Evolutionary conservation across 2,113 vertebrate genomes (phyloP), one percentile per base, ranked within the genome.

Genomic region (Cyanoderma ruficeps): DNA sequence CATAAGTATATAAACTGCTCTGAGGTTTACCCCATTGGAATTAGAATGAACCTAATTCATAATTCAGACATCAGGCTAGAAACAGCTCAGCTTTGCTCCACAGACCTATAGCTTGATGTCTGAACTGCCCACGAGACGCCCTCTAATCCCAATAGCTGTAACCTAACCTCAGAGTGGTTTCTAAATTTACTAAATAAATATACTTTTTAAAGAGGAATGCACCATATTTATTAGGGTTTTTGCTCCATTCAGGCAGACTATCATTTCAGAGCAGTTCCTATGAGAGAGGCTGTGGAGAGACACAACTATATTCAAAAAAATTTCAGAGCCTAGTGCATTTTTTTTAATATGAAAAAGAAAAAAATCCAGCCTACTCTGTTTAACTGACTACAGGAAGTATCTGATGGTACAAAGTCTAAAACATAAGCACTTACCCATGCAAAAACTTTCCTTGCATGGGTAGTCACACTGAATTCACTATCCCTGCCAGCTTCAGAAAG

Each of bases 1-100:
- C 76, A 27, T 97, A 96, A 98, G 95, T 97, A 80, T 88, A 76
- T 82, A 96, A 96, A 95, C 90, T 93, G 89, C 68, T 93, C 60
- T 90, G 90, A 96, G 91, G 95, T 94, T 97, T 96, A 96, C 96
- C 97, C 96, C 94, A 95, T 91, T 96, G 97, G 96, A 97, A 97
- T 96, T 94, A 96, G 96, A 97, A 93, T 71, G 89, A 97, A 97
- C 89, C 49, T 96, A 91, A 93, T 97, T 96, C 96, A 95, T 94
- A 96, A 96, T 96, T 97, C 93, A 83, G 87, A 94, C 94, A 94
- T 87, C 91, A 94, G 79, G 49, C 94, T 94, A 95, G 84, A 96
- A 92, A 87, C 86, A 92, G 77, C 72, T 96, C 55, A 91, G 47
- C 86, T 89, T 86, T 0, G 4, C 92, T 95, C 79, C 84, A 50